Conservation (phyloP, 2,888 invertebrate species). For the Stenodera caucasica region DNA sequence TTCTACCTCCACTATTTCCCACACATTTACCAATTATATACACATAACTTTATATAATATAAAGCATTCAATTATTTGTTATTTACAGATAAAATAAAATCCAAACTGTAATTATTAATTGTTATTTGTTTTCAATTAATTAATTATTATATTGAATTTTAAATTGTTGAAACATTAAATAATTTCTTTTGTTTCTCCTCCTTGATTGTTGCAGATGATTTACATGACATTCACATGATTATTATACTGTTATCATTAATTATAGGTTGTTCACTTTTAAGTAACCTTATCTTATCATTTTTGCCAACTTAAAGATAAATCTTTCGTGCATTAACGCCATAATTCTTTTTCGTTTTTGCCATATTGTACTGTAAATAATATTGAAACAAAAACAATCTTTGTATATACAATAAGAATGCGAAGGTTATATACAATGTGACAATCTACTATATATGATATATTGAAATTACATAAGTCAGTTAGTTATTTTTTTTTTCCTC, state of each 20-base stretch:
- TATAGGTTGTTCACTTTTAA: not conserved
- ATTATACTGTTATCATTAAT: not conserved
- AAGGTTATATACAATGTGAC: slow-evolving; percentile 14
- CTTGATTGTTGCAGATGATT: not conserved
- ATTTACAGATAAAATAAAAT: not conserved
- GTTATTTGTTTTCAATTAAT: not conserved
- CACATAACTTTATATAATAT: slow-evolving; percentile 6
- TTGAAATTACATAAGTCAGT: slow-evolving; percentile 16
- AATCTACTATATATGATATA: slow-evolving; percentile 15
- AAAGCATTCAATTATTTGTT: slow-evolving; percentile 3
- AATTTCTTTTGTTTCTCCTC: not conserved
- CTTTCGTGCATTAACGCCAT: not conserved
- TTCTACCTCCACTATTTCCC: slow-evolving; percentile 11
- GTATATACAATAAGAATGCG: slow-evolving; percentile 14
- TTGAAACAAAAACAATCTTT: not conserved
- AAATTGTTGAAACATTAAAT: not conserved
- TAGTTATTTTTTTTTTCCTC: slow-evolving; percentile 6
- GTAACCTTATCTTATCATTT: not conserved
- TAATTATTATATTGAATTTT: not conserved
- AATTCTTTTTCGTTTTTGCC: not conserved
- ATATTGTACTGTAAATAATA: not conserved
- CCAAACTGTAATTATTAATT: not conserved
- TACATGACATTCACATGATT: not conserved
- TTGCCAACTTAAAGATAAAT: not conserved
- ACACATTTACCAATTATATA: not conserved